Base-by-base conservation (phyloP, 2,113 vertebrate genomes). In the Catagonus wagneri region DNA sequence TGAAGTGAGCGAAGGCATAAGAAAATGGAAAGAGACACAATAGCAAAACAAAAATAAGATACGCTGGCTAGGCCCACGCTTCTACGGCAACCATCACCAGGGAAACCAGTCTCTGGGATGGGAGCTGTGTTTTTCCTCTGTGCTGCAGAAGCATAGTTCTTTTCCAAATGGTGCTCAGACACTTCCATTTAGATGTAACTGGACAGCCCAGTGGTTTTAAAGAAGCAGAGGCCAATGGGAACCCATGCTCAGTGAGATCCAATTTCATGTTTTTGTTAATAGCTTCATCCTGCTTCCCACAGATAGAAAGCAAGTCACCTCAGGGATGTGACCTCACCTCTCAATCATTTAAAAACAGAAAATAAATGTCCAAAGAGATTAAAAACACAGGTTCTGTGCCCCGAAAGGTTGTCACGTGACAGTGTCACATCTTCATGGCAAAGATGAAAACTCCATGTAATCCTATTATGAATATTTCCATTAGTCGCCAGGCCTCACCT, bases 391-490 rank as follows among this genome's bases (percentile, higher is more conserved):
- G 85, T 91, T 78, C 65, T 16, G 36, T 68, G 93, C 69, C 94
- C 94, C 3, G 0, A 79, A 89, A 83, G 32, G 52, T 32, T 19
- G 91, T 72, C 75, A 84, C 20, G 63, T 93, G 96, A 92, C 95
- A 39, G 54, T 7, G 76, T 5, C 44, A 60, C 90, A 68, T 88
- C 95, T 96, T 91, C 79, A 65, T 72, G 71, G 93, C 90, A 85
- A 94, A 96, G 94, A 97, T 95, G 93, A 85, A 80, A 96, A 97
- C 65, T 29, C 63, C 36, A 34, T 63, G 91, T 96, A 97, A 97
- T 93, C 96, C 96, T 96, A 97, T 97, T 96, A 97, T 27, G 20
- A 91, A 78, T 88, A 96, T 96, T 97, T 98, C 97, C 95, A 94
- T 94, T 83, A 97, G 91, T 91, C 36, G 3, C 89, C 63, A 56